Percentiles rank a stretch among this genome's conserved stretches.
Conservation (phyloP, 2,113 vertebrate species). For the Thalassarche chlororhynchos region DNA sequence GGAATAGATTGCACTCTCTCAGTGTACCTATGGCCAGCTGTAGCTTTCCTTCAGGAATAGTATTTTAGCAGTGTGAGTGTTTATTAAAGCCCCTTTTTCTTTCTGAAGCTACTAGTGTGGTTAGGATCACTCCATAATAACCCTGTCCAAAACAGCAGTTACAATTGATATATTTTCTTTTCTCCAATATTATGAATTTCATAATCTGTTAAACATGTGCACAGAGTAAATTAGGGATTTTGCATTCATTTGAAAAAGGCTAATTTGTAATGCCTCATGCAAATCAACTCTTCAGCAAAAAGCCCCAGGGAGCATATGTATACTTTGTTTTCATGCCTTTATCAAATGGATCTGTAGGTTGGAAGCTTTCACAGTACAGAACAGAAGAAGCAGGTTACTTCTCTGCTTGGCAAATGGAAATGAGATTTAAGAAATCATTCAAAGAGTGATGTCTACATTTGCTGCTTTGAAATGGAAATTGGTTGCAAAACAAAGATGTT, state of each 20-base stretch:
- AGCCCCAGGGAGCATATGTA: neutral
- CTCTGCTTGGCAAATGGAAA: conserved; percentile 11
- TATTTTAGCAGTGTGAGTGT: neutral
- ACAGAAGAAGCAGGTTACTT: neutral
- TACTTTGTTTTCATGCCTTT: neutral
- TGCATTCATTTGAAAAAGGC: neutral
- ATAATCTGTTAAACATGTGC: neutral
- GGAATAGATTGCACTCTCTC: neutral
- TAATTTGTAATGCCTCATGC: neutral
- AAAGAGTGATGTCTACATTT: neutral
- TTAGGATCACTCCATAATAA: neutral
- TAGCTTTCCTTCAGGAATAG: neutral
- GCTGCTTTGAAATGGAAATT: conserved; percentile 45
- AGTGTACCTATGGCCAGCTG: fast-evolving
- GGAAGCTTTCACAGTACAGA: neutral
- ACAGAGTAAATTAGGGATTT: neutral
- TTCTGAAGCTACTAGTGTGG: neutral
- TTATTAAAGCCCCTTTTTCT: neutral
- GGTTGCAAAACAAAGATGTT: conserved; percentile 20
- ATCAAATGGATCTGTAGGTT: neutral
- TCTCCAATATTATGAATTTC: neutral
- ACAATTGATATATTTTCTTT: neutral
- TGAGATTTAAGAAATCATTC: neutral
- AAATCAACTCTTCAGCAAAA: neutral
- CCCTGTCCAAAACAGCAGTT: neutral